Evolutionary conservation across 2,888 invertebrate species (phyloP), one percentile per base, ranked within the genome.

Genomic region (Xestobium rufovillosum): DNA sequence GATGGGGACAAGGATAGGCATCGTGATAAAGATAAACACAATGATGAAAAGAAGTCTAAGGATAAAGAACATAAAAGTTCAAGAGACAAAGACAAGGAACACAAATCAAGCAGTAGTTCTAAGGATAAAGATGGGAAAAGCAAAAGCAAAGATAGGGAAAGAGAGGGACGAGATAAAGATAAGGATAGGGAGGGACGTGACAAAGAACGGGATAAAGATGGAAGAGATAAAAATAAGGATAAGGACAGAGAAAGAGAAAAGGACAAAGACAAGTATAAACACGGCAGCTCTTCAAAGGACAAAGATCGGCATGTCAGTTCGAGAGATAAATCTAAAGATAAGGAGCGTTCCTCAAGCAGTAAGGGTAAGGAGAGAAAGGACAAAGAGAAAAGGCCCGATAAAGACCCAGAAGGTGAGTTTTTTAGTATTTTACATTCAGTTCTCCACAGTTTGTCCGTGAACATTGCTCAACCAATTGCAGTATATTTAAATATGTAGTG

Each of bases 341-440:
- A 19, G 23, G 23, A 19, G n/a, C 51, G 51, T 43, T n/a, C 6
- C 23, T 58, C 65, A 39, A 58, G 60, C 41, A 63, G 63, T 44
- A 63, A 42, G 34, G 52, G 55, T 38, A 53, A 49, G 31, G 52
- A 56, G 19, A 34, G 29, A 10, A 34, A 32, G 44, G 43, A 61
- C 67, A 36, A 70, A 66, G 45, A 68, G 68, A 43, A 63, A 59
- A 47, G 61, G 64, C 51, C n/a, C 56, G 57, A 17, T 54, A 63
- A 17, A 62, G 42, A 34, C 45, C 45, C 17, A 42, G 39, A 4
- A n/a, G n/a, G n/a, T n/a, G n/a, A n/a, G n/a, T n/a, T n/a, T n/a
- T n/a, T n/a, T n/a, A n/a, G n/a, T n/a, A n/a, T 23, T 23, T 23
- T 23, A 23, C 23, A 8, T 23, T 23, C 32, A 39, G 26, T 27